These are phyloP conservation scores for Calliopsis andreniformis DNA, from an alignment of 1,140 invertebrate genomes.

Conservation along the genomic window DNA sequence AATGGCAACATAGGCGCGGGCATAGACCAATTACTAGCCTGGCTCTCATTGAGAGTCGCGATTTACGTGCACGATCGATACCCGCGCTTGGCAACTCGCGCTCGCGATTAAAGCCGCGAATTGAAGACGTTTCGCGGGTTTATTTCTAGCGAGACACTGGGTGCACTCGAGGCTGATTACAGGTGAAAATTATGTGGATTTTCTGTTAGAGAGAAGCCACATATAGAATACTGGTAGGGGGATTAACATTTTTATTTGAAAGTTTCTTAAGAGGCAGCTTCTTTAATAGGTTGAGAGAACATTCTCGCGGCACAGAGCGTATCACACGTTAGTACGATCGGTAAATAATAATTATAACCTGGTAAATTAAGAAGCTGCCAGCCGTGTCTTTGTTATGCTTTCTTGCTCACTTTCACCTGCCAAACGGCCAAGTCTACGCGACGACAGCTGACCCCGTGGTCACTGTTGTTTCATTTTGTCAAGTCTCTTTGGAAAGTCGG, in stretches of 20 bases:
- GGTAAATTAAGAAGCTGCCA: slow-evolving; percentile 15
- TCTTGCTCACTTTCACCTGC: slow-evolving; percentile 35
- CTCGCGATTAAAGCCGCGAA: not conserved
- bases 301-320: not conserved
- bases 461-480: too few relatives aligned
- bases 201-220: too few relatives aligned
- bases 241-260: not conserved
- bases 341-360: slow-evolving; percentile 18
- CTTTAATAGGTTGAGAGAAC: not conserved
- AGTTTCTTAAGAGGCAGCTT: too few relatives aligned
- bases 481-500: too few relatives aligned
- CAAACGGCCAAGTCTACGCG: not conserved
- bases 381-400: slow-evolving; percentile 35
- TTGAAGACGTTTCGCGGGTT: not conserved
- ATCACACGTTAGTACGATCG: slow-evolving; percentile 1
- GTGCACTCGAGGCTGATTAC: too few relatives aligned
- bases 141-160: not conserved
- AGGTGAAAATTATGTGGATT: too few relatives aligned
- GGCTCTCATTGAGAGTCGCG: slow-evolving; percentile 49
- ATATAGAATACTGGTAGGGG: not conserved
- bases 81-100: slow-evolving; percentile 9
- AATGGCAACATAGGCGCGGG: slow-evolving; percentile 65
- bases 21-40: slow-evolving; percentile 65
- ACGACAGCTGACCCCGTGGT: not conserved
- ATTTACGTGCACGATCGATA: slow-evolving; percentile 54